Conservation (phyloP, 2,888 invertebrate species). For the Cheilosia variabilis region DNA sequence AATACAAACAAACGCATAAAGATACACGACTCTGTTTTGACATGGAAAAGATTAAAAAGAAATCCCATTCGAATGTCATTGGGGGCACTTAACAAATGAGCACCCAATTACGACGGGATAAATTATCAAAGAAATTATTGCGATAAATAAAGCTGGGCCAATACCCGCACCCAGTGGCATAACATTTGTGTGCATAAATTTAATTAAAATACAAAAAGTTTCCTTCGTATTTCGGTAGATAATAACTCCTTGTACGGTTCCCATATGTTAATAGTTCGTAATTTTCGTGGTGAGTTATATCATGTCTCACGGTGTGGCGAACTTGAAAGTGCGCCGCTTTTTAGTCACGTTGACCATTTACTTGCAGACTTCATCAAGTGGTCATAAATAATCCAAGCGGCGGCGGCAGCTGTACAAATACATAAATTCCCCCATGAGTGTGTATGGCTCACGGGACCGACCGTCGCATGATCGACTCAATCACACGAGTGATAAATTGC, state of each 20-base stretch:
- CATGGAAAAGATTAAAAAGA: not conserved
- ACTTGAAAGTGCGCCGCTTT: conserved; percentile 69
- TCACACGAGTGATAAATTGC: conserved; percentile 72
- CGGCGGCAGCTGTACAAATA: conserved; percentile 43
- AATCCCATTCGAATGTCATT: not conserved
- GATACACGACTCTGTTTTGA: not conserved
- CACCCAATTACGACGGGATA: not conserved
- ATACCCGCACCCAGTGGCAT: conserved; percentile 57
- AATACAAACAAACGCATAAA: not conserved
- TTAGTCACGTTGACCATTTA: conserved; percentile 63
- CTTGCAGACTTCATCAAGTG: conserved; percentile 62
- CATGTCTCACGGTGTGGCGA: conserved; percentile 45
- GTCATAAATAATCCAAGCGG: conserved; percentile 67
- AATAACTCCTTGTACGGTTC: conserved; percentile 39
- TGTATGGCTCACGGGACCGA: not conserved
- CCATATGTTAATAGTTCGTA: conserved; percentile 2
- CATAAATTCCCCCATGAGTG: conserved; percentile 13
- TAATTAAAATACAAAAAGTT: conserved; percentile 44
- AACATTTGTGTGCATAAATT: conserved; percentile 34
- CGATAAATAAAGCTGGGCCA: conserved; percentile 42
- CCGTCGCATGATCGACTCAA: conserved; percentile 66
- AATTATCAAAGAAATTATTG: conserved; percentile 12
- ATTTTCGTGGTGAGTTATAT: conserved; percentile 41
- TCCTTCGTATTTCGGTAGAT: conserved; percentile 45
- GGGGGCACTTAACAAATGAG: not conserved